Evolutionary conservation across 2,888 invertebrate genomes (phyloP).

Genomic region (Drosophila cyrtoloma): DNA sequence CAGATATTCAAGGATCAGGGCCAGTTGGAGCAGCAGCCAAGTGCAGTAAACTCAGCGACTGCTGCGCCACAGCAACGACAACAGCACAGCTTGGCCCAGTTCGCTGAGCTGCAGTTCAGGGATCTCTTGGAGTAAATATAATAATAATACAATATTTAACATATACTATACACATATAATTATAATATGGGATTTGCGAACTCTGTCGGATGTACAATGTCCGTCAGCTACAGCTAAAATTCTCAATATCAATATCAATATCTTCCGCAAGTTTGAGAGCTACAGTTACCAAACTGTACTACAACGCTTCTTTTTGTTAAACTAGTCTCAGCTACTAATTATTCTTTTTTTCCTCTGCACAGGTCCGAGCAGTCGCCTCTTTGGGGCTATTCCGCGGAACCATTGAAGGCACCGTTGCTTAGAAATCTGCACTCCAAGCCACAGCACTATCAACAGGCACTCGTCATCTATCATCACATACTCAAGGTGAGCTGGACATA

Average conservation of each 20-base stretch:
- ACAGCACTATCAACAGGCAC: slow-evolving; percentile 90
- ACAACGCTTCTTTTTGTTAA: background rate
- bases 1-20: slow-evolving; percentile 87
- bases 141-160: too few relatives aligned
- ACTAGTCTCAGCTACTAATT: background rate
- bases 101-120: slow-evolving; percentile 93
- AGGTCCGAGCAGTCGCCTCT: slow-evolving; percentile 86
- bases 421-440: slow-evolving; percentile 91
- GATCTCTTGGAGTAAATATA: slow-evolving; percentile 59
- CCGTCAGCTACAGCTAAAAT: too few relatives aligned
- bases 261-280: too few relatives aligned
- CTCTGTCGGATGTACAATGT: too few relatives aligned
- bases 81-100: slow-evolving; percentile 93
- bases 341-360: background rate
- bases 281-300: background rate
- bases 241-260: too few relatives aligned
- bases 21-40: slow-evolving; percentile 85
- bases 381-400: slow-evolving; percentile 93
- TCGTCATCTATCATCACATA: slow-evolving; percentile 90
- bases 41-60: slow-evolving; percentile 84
- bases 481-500: slow-evolving; percentile 87
- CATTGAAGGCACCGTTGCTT: slow-evolving; percentile 92
- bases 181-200: background rate
- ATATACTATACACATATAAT: background rate
- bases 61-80: slow-evolving; percentile 81